Evolutionary conservation across 2,888 invertebrate species (phyloP).

Genomic region (Nemotelus nigrinus): DNA sequence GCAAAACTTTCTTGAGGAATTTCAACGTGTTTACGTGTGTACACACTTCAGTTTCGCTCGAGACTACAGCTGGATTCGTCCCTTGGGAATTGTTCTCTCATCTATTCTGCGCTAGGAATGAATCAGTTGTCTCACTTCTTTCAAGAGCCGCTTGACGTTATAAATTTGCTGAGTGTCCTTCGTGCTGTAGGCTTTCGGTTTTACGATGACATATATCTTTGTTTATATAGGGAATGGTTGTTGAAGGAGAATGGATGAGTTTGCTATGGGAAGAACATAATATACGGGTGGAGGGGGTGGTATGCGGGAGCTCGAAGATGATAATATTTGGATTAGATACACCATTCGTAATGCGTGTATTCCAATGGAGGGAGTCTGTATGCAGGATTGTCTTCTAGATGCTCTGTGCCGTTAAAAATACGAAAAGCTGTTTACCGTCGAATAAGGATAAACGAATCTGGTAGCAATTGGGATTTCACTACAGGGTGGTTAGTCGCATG

Average conservation of each 20-base stretch:
- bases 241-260: too few species aligned
- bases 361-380: background rate
- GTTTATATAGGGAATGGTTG: background rate
- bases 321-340: constrained; percentile 18
- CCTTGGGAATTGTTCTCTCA: background rate
- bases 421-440: too few species aligned
- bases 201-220: constrained; percentile 5
- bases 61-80: background rate
- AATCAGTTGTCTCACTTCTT: too few species aligned
- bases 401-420: too few species aligned
- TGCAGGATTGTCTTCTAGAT: background rate
- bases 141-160: constrained; percentile 4
- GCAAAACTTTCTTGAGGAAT: background rate
- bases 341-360: background rate
- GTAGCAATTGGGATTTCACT: too few species aligned
- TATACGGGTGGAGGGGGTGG: too few species aligned
- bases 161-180: constrained; percentile 15
- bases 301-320: background rate
- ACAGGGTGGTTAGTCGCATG: too few species aligned
- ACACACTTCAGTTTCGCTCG: background rate
- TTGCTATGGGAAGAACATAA: too few species aligned
- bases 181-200: constrained; percentile 1
- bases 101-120: background rate
- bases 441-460: too few species aligned
- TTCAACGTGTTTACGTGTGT: background rate